Conservation (phyloP, 1,140 invertebrate species). For the Leptestheria dahalacensis region DNA sequence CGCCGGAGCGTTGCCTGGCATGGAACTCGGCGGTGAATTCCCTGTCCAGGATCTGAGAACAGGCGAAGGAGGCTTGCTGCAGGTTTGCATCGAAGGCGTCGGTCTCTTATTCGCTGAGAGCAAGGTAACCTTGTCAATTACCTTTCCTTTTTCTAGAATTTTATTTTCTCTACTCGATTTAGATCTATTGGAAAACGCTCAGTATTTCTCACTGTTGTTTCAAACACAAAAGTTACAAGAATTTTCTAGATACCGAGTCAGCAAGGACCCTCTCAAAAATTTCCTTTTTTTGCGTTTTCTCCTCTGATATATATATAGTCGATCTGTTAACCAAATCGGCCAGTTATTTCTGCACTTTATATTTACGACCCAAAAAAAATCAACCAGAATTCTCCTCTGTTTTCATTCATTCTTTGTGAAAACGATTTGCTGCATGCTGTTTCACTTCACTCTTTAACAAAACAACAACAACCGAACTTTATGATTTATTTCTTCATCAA, state of each 20-base stretch:
- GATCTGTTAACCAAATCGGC: background rate
- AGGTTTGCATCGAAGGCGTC: slow-evolving; percentile 98
- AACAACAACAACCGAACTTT: too few species aligned
- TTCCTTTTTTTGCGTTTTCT: slow-evolving; percentile 6
- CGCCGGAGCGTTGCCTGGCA: slow-evolving; percentile 49
- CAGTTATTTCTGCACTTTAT: too few species aligned
- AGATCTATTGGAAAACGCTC: too few species aligned
- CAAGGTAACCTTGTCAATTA: slow-evolving; percentile 59
- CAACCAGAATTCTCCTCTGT: too few species aligned
- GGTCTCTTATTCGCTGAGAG: slow-evolving; percentile 94
- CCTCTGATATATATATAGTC: slow-evolving; percentile 6
- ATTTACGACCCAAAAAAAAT: too few species aligned
- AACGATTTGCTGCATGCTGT: too few species aligned
- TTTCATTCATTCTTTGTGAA: too few species aligned
- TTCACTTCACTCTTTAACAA: too few species aligned
- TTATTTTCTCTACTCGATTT: too few species aligned
- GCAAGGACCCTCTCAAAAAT: slow-evolving; percentile 12
- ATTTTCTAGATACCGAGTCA: slow-evolving; percentile 4
- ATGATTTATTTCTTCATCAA: too few species aligned
- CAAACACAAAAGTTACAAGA: too few species aligned
- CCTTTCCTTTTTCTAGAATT: slow-evolving; percentile 17
- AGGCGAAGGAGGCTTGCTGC: slow-evolving; percentile 89
- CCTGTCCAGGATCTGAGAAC: slow-evolving; percentile 93
- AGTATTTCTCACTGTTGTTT: background rate
- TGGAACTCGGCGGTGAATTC: slow-evolving; percentile 93